Evolutionary conservation across 2,888 invertebrate genomes (phyloP).

Genomic region (Orchestes rusci): DNA sequence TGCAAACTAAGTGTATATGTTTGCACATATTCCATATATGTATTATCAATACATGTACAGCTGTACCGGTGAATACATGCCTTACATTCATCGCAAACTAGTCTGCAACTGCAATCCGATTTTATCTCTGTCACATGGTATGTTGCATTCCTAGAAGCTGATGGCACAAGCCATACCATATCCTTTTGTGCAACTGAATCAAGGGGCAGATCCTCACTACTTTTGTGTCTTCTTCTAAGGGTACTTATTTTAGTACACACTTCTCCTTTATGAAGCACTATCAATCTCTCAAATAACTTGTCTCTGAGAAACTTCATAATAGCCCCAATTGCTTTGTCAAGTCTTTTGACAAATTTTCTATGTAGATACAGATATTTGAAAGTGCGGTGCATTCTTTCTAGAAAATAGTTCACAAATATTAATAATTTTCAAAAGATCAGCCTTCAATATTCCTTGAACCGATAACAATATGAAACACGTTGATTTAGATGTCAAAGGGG

Average conservation of each 20-base stretch:
- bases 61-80: not conserved
- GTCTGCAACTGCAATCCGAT: not conserved
- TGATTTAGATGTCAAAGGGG: too few relatives aligned
- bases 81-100: not conserved
- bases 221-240: slow-evolving; percentile 10
- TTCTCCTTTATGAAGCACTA: slow-evolving; percentile 21
- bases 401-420: too few relatives aligned
- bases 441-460: too few relatives aligned
- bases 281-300: slow-evolving; percentile 22
- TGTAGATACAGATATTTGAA: slow-evolving; percentile 27
- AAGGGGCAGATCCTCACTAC: slow-evolving; percentile 6
- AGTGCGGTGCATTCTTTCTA: slow-evolving; percentile 15
- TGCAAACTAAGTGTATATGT: slow-evolving; percentile 1
- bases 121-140: not conserved
- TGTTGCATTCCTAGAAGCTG: not conserved
- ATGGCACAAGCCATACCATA: not conserved
- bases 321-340: slow-evolving; percentile 26
- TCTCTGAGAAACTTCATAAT: slow-evolving; percentile 23
- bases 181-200: not conserved
- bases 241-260: slow-evolving; percentile 17
- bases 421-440: too few relatives aligned
- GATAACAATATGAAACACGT: too few relatives aligned
- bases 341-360: slow-evolving; percentile 26
- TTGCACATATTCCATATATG: not conserved
- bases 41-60: not conserved